These are phyloP conservation scores for Scaptodrosophila lebanonensis DNA, from an alignment of 1,140 invertebrate species.

Conservation along the genomic window DNA sequence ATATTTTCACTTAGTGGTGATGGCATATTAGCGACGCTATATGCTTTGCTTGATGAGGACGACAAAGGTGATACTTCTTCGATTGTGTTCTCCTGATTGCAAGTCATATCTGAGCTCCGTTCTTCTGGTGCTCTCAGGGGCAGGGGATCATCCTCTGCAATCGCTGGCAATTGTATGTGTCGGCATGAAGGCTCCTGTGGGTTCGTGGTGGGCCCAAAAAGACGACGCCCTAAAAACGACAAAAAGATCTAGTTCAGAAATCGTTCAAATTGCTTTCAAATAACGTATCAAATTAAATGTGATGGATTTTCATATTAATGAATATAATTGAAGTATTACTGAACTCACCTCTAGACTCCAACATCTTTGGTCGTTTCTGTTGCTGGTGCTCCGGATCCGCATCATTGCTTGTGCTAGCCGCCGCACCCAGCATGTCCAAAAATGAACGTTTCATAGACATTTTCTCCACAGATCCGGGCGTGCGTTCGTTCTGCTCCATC, in stretches of 20 bases:
- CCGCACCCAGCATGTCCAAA: constrained; percentile 60
- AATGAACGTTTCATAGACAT: constrained; percentile 56
- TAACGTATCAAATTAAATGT: too few relatives aligned
- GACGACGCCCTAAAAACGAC: constrained; percentile 25
- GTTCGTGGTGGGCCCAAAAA: constrained; percentile 47
- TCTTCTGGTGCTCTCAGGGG: neutral
- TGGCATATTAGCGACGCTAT: constrained; percentile 17
- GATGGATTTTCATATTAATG: too few relatives aligned
- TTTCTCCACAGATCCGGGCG: constrained; percentile 65
- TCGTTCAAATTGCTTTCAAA: too few relatives aligned
- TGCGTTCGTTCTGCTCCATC: constrained; percentile 71
- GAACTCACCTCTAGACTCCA: constrained; percentile 72
- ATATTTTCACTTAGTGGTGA: constrained; percentile 57
- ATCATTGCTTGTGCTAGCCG: neutral
- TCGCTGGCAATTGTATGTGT: constrained; percentile 34
- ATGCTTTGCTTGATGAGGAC: constrained; percentile 10
- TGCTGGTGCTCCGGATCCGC: constrained; percentile 32
- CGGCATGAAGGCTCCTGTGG: constrained; percentile 14
- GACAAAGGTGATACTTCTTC: constrained; percentile 31
- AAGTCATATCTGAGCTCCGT: constrained; percentile 21
- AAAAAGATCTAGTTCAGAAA: too few relatives aligned
- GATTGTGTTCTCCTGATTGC: constrained; percentile 57
- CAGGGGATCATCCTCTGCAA: constrained; percentile 42
- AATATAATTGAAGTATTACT: too few relatives aligned
- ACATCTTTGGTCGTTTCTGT: constrained; percentile 68